Conservation (phyloP, 2,113 vertebrate genomes). For the Riparia riparia region DNA sequence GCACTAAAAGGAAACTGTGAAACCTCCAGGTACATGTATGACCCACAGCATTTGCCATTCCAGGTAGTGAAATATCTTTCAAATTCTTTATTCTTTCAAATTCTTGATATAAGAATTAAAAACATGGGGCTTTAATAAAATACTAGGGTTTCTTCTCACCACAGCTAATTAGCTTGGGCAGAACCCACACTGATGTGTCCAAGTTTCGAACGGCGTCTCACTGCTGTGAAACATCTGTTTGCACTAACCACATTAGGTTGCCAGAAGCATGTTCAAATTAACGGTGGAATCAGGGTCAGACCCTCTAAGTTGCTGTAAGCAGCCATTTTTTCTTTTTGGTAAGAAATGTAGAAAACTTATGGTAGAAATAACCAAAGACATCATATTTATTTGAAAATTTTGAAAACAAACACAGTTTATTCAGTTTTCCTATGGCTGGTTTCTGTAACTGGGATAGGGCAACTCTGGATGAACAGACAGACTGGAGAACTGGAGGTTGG, state of each 20-base stretch:
- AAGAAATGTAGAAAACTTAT: neutral
- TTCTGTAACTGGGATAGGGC: no score
- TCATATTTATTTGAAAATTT: neutral
- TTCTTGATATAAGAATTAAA: neutral
- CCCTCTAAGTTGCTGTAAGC: neutral
- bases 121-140: neutral
- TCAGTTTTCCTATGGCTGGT: neutral
- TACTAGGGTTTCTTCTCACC: neutral
- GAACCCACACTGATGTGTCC: neutral
- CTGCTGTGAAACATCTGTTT: neutral
- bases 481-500: neutral
- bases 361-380: neutral
- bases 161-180: neutral
- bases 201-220: neutral
- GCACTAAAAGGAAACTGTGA: neutral
- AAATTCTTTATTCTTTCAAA: neutral
- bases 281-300: neutral
- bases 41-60: neutral
- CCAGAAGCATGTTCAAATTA: neutral
- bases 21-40: neutral
- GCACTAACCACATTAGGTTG: neutral
- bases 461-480: neutral
- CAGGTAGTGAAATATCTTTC: neutral
- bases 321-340: neutral
- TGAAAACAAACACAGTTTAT: neutral